These are phyloP conservation scores for Halcyon malimbica DNA, from an alignment of 2,113 vertebrate genomes.

Conservation along the genomic window DNA sequence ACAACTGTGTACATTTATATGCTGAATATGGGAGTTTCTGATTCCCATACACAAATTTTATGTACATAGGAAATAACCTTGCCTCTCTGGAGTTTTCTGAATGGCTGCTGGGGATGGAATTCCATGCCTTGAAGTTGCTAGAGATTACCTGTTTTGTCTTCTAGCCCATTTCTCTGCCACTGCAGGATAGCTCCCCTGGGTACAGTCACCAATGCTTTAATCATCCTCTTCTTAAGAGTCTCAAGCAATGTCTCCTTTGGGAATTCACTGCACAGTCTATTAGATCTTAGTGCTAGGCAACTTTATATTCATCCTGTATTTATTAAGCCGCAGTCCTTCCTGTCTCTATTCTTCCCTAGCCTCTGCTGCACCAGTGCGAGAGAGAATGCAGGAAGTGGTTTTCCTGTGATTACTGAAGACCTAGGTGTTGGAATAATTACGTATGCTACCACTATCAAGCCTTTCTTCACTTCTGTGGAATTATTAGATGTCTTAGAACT, in stretches of 20 bases:
- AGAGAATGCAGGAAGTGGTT: background rate
- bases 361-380: background rate
- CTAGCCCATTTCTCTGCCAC: background rate
- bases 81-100: slow-evolving; percentile 29
- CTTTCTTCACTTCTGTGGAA: background rate
- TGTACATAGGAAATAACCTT: slow-evolving; percentile 36
- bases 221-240: slow-evolving; percentile 42
- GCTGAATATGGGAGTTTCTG: slow-evolving; percentile 24
- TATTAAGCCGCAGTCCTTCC: background rate
- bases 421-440: background rate
- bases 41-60: background rate
- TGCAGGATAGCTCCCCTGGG: slow-evolving; percentile 17
- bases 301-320: slow-evolving; percentile 30
- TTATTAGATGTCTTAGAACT: background rate
- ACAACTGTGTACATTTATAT: slow-evolving; percentile 26
- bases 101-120: slow-evolving; percentile 31
- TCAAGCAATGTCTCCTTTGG: slow-evolving; percentile 33
- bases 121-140: slow-evolving; percentile 16
- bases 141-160: slow-evolving; percentile 19
- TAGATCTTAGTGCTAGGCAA: slow-evolving; percentile 10
- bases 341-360: background rate
- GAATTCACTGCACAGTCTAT: slow-evolving; percentile 41
- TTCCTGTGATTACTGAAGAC: background rate
- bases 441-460: background rate
- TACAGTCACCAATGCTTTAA: slow-evolving; percentile 34